Evolutionary conservation across 2,113 vertebrate genomes (phyloP).

Genomic region (Asarcornis scutulata): DNA sequence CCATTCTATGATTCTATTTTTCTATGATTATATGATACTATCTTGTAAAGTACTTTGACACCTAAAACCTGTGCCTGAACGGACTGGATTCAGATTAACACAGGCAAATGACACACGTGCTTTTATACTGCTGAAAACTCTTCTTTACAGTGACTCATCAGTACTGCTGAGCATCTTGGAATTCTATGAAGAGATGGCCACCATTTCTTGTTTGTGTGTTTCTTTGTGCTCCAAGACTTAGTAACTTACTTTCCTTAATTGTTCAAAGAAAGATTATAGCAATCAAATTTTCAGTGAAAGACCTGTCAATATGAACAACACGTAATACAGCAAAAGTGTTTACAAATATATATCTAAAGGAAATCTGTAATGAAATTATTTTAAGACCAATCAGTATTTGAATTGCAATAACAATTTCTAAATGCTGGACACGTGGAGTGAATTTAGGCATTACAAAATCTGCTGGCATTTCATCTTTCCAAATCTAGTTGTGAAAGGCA

Average conservation of each 20-base stretch:
- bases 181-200: neutral
- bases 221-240: neutral
- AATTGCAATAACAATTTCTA: neutral
- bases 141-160: neutral
- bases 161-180: neutral
- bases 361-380: neutral
- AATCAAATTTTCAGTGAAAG: neutral
- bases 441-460: neutral
- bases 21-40: too few species aligned
- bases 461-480: neutral
- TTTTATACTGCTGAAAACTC: neutral
- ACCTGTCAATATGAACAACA: neutral
- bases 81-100: neutral
- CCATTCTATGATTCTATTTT: too few species aligned
- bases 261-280: neutral
- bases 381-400: neutral
- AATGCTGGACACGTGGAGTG: neutral
- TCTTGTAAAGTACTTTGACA: neutral
- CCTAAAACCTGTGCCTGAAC: neutral
- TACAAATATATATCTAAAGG: neutral
- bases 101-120: neutral
- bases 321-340: neutral
- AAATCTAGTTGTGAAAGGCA: neutral
- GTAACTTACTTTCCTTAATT: neutral
- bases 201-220: neutral